phyloP scores from a whole-genome alignment of 2,888 invertebrate species.

The Baccha elongata region DNA sequence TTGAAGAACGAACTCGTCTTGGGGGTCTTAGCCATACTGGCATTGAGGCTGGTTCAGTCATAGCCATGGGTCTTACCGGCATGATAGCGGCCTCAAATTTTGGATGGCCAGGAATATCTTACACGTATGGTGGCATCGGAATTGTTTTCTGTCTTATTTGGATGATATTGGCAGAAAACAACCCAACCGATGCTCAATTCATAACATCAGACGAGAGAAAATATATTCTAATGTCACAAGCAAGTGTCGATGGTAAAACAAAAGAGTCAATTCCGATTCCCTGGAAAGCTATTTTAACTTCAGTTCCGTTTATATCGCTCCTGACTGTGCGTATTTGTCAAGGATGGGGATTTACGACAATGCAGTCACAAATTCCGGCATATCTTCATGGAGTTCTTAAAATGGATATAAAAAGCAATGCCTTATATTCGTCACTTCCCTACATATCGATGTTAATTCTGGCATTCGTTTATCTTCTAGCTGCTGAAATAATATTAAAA shows the following conservation, averaged over 20 bases:
- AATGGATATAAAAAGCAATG: constrained; percentile 84
- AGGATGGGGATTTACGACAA: constrained; percentile 87
- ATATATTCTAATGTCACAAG: constrained; percentile 81
- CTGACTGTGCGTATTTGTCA: constrained; percentile 84
- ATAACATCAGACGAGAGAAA: constrained; percentile 83
- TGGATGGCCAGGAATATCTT: constrained; percentile 31
- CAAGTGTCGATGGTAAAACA: constrained; percentile 82
- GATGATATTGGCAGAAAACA: constrained; percentile 83
- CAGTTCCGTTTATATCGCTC: constrained; percentile 84
- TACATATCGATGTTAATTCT: constrained; percentile 78
- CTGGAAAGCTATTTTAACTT: constrained; percentile 83
- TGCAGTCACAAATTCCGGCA: constrained; percentile 85
- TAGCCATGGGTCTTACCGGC: constrained; percentile 85
- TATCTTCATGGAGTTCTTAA: constrained; percentile 85
- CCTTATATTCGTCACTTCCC: constrained; percentile 82
- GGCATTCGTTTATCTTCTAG: constrained; percentile 40
- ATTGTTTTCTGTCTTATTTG: constrained; percentile 83
- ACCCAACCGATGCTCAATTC: constrained; percentile 83
- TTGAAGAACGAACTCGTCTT: constrained; percentile 83
- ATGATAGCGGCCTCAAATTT: constrained; percentile 82
- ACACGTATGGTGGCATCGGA: constrained; percentile 81
- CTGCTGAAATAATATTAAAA: constrained; percentile 39
- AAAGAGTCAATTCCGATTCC: constrained; percentile 77
- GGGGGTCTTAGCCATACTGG: constrained; percentile 81
- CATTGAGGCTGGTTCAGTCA: constrained; percentile 85